These are phyloP conservation scores for Dynastes tityus DNA, from an alignment of 2,888 invertebrate species.

Conservation along the genomic window DNA sequence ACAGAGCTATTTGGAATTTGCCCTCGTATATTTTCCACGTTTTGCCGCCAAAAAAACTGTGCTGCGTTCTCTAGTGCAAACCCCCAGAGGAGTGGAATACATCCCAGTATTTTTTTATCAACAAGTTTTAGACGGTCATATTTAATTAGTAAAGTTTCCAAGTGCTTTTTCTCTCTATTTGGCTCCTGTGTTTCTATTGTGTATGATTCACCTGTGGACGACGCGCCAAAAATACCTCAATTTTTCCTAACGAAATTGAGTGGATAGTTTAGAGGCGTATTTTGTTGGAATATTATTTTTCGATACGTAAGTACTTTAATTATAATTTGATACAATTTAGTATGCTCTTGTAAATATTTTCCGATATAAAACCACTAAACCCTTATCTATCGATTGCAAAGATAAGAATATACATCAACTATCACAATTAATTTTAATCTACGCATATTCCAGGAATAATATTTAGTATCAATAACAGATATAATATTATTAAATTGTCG, in stretches of 20 bases:
- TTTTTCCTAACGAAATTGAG: background rate
- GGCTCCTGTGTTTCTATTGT: slow-evolving; percentile 6
- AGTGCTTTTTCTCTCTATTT: background rate
- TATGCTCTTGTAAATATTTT: background rate
- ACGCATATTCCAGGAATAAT: background rate
- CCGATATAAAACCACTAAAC: background rate
- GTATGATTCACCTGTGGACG: background rate
- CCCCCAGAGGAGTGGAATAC: background rate
- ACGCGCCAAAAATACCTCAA: background rate
- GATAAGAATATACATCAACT: slow-evolving; percentile 22
- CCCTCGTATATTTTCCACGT: background rate
- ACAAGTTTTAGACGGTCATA: background rate
- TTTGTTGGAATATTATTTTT: background rate
- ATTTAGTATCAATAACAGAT: background rate
- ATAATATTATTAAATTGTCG: background rate
- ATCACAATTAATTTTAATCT: background rate
- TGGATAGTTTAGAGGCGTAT: slow-evolving; percentile 1
- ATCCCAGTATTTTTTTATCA: background rate
- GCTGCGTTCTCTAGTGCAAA: background rate
- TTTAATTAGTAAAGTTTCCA: background rate
- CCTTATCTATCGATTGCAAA: slow-evolving; percentile 5
- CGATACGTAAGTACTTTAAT: too few relatives aligned
- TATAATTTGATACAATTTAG: background rate
- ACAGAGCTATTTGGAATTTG: background rate
- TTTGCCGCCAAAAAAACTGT: slow-evolving; percentile 8